Evolutionary conservation across 2,888 invertebrate genomes (phyloP).

Genomic region (Eupithecia exiguata): DNA sequence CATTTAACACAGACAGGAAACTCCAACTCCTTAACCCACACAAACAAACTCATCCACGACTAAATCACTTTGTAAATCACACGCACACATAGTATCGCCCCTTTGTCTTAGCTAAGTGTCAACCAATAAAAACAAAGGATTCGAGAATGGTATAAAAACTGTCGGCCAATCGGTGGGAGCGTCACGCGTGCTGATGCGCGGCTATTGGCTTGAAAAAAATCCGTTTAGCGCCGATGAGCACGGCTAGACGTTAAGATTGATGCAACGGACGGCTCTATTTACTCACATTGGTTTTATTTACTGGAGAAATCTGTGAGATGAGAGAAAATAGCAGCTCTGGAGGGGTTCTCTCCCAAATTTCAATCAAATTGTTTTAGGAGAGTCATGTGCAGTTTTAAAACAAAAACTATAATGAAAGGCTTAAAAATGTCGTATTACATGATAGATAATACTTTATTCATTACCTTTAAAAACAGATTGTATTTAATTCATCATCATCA

Average conservation of each 20-base stretch:
- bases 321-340: not conserved
- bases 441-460: too few species aligned
- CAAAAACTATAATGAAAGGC: not conserved
- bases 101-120: conserved; percentile 85
- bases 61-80: conserved; percentile 55
- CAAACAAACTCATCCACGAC: conserved; percentile 58
- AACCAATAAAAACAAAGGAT: conserved; percentile 85
- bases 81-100: conserved; percentile 77
- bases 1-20: conserved; percentile 65
- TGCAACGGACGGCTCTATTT: conserved; percentile 66
- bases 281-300: conserved; percentile 58
- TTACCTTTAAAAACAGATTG: too few species aligned
- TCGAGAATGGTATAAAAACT: conserved; percentile 83
- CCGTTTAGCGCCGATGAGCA: conserved; percentile 81
- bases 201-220: conserved; percentile 83
- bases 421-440: too few species aligned
- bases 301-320: conserved; percentile 48
- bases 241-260: conserved; percentile 80
- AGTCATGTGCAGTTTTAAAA: not conserved
- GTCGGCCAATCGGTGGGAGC: conserved; percentile 78
- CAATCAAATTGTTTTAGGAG: not conserved
- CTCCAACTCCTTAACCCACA: conserved; percentile 78
- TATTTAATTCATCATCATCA: too few species aligned
- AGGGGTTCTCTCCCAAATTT: not conserved
- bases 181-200: conserved; percentile 81